Evolutionary conservation across 2,888 invertebrate species (phyloP), one percentile per base, ranked within the genome.

Genomic region (Syrista parreyssii): DNA sequence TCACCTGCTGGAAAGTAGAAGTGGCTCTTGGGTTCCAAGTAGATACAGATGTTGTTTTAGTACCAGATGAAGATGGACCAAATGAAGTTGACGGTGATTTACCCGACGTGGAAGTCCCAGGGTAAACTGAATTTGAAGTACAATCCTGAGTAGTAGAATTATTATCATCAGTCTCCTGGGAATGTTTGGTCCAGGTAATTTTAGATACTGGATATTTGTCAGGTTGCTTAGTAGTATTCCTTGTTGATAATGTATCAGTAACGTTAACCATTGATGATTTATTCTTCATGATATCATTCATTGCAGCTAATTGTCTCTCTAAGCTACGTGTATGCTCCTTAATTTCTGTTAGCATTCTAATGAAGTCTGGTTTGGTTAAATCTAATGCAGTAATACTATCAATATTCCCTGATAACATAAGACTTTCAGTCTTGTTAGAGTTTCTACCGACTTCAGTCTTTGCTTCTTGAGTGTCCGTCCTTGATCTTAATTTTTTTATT

Each of bases 281-380:
- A 33, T 35, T 74, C 74, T 78, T 82, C 72, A 84, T 83, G 9
- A 74, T 76, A 32, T 78, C 80, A 34, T 85, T 85, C 76, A 85
- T 80, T 9, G 78, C 69, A 6, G 77, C 77, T 33, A 85, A 78
- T 73, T 85, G 79, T 68, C 83, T 77, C 68, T 86, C 83, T 31
- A 87, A 81, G 23, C 79, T 80, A 68, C 77, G 78, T 1, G 84
- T 83, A 9, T 84, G 79, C 31, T 84, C 80, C 36, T 83, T 85
- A 23, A 88, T 81, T 35, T 87, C 86, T 4, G 78, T 80, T 23
- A 87, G 80, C 76, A 84, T 79, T 35, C 76, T 69, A 0, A 83
- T 78, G 40, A 83, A 83, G 78, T 84, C 80, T 9, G 82, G 81
- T 30, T 80, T 79, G 11, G 82, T 81, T 23, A 82, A 69, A 75